Conservation (phyloP, 2,888 invertebrate species). For the Sphaeridia pumilis region DNA sequence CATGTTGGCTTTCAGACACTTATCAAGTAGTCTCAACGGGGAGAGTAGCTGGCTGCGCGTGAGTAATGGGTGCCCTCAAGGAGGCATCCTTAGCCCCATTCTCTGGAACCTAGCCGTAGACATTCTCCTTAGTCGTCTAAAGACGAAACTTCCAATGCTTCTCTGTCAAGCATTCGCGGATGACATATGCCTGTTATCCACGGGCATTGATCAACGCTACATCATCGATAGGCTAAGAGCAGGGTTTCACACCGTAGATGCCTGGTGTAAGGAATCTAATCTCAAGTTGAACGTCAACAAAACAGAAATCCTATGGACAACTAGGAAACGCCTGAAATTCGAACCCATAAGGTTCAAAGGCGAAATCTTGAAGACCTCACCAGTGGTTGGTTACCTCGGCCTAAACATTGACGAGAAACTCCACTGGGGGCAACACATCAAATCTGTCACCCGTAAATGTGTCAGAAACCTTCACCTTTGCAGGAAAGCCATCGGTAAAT, state of each 20-base stretch:
- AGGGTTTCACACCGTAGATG: background rate
- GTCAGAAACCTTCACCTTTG: slow-evolving; percentile 11
- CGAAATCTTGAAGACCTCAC: too few relatives aligned
- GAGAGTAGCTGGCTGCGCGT: background rate
- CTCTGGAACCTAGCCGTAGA: slow-evolving; percentile 37
- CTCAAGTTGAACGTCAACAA: background rate
- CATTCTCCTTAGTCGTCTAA: slow-evolving; percentile 24
- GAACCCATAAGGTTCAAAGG: too few relatives aligned
- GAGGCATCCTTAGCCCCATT: slow-evolving; percentile 37
- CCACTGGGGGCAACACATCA: slow-evolving; percentile 13
- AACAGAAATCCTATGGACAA: background rate
- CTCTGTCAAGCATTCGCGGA: slow-evolving; percentile 23
- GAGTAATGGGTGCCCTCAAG: slow-evolving; percentile 36
- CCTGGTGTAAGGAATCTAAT: background rate
- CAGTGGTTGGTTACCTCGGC: slow-evolving; percentile 20
- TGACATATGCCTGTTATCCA: slow-evolving; percentile 8
- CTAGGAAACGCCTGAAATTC: too few relatives aligned
- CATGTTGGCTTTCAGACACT: slow-evolving; percentile 12
- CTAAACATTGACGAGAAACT: slow-evolving; percentile 17
- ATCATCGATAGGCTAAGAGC: background rate
- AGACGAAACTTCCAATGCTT: background rate
- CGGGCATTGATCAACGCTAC: too few relatives aligned
- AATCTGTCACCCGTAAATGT: background rate
- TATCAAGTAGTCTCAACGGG: background rate
- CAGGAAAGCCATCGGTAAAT: slow-evolving; percentile 9